phyloP scores from a whole-genome alignment of 2,113 vertebrate species.

The Rhinopomastus cyanomelas region DNA sequence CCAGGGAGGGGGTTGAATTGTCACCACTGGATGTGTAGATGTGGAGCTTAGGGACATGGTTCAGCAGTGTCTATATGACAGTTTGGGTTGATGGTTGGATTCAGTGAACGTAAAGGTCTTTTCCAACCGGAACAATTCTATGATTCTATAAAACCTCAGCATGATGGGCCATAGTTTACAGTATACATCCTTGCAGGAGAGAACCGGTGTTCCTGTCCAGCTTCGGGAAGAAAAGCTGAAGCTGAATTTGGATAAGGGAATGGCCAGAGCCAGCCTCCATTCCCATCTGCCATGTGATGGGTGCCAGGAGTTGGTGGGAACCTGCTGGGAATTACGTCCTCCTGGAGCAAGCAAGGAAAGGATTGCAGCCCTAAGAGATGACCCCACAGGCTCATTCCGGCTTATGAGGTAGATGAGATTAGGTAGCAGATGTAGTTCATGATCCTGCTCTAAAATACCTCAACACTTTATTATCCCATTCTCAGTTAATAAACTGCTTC shows the following conservation, averaged over 20 bases:
- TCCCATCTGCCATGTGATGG: neutral
- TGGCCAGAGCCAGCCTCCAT: neutral
- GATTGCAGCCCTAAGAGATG: neutral
- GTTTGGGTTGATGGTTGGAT: too few species aligned
- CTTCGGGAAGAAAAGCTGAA: conserved; percentile 16
- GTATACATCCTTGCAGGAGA: neutral
- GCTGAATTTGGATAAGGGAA: neutral
- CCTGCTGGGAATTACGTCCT: neutral
- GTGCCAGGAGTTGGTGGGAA: neutral
- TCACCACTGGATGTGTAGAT: too few species aligned
- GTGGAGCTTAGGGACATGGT: too few species aligned
- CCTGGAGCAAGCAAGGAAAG: neutral
- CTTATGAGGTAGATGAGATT: neutral
- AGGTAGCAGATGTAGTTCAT: neutral
- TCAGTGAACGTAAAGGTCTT: too few species aligned
- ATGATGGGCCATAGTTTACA: rapidly evolving
- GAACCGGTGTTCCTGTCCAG: neutral
- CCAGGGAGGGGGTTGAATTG: too few species aligned
- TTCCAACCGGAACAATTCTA: too few species aligned
- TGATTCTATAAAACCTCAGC: neutral
- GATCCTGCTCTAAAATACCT: neutral
- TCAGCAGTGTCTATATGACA: too few species aligned
- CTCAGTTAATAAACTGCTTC: neutral
- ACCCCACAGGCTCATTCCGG: neutral
- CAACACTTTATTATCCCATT: neutral